A percentile compares a stretch with the other conserved stretches of the same genome.
Evolutionary conservation across 2,888 invertebrate genomes (phyloP).

Genomic region (Drosophila hamatofila): DNA sequence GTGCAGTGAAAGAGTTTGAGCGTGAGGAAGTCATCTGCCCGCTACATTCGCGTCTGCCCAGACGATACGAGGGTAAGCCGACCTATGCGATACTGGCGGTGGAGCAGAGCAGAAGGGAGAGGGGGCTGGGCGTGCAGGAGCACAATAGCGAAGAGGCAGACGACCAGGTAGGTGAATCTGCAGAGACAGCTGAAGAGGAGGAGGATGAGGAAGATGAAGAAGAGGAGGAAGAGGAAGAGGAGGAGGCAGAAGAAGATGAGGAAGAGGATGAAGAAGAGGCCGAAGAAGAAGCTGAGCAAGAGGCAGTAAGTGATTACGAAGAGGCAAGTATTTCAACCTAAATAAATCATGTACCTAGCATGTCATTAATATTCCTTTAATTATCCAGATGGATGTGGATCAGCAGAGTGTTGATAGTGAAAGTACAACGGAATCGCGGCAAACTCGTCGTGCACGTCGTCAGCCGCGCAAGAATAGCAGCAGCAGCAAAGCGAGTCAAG

Average conservation of each 20-base stretch:
- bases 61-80: constrained; percentile 83
- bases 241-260: constrained; percentile 31
- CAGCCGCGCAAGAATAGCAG: constrained; percentile 32
- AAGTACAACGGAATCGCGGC: constrained; percentile 24
- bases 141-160: constrained; percentile 40
- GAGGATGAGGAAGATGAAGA: constrained; percentile 1
- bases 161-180: constrained; percentile 19
- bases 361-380: background rate
- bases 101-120: constrained; percentile 81
- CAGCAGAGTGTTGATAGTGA: constrained; percentile 44
- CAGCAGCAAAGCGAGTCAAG: constrained; percentile 29
- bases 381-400: constrained; percentile 1
- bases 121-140: constrained; percentile 74
- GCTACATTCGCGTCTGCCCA: constrained; percentile 72
- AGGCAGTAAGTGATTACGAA: constrained; percentile 25
- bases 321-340: constrained; percentile 12
- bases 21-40: constrained; percentile 82
- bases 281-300: constrained; percentile 44
- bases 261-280: constrained; percentile 36
- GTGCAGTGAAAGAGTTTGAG: constrained; percentile 85
- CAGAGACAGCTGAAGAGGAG: constrained; percentile 41
- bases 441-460: constrained; percentile 12
- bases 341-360: no score
- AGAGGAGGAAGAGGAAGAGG: constrained; percentile 50
- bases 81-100: constrained; percentile 85